Evolutionary conservation across 2,888 invertebrate species (phyloP).

Genomic region (Phymatocera aterrima): DNA sequence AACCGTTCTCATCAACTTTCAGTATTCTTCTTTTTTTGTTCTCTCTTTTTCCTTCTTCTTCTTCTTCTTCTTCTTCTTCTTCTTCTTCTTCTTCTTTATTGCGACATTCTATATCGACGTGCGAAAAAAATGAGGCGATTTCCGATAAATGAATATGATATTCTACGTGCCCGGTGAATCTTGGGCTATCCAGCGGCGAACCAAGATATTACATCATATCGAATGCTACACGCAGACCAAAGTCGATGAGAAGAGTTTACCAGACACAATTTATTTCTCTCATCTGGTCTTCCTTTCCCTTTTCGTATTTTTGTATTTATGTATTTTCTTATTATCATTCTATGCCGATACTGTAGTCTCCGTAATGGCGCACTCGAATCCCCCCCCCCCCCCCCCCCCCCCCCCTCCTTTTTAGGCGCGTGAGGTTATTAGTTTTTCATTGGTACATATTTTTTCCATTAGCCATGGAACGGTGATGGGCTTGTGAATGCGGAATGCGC

Average conservation of each 20-base stretch:
- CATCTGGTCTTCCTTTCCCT: slow-evolving; percentile 5
- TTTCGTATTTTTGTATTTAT: slow-evolving; percentile 28
- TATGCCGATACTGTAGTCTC: slow-evolving; percentile 15
- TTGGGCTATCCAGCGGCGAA: neutral
- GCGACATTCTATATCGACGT: neutral
- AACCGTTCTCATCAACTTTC: no score
- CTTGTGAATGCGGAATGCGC: slow-evolving; percentile 34
- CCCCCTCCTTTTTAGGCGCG: slow-evolving; percentile 30
- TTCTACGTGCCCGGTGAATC: slow-evolving; percentile 15
- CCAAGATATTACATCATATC: neutral
- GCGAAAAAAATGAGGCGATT: neutral
- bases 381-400: no score
- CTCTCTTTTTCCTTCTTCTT: no score
- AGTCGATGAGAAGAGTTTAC: neutral
- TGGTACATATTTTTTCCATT: slow-evolving; percentile 61
- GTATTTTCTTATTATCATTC: no score
- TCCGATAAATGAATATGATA: slow-evolving; percentile 7
- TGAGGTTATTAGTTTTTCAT: slow-evolving; percentile 58
- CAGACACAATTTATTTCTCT: slow-evolving; percentile 42
- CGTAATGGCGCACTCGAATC: slow-evolving; percentile 14
- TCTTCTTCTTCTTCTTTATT: neutral
- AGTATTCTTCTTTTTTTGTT: no score
- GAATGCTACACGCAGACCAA: neutral
- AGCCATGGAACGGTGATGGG: slow-evolving; percentile 50
- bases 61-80: no score